Base-by-base conservation (phyloP, 2,888 invertebrate genomes). In the Athrips mouffetella region DNA sequence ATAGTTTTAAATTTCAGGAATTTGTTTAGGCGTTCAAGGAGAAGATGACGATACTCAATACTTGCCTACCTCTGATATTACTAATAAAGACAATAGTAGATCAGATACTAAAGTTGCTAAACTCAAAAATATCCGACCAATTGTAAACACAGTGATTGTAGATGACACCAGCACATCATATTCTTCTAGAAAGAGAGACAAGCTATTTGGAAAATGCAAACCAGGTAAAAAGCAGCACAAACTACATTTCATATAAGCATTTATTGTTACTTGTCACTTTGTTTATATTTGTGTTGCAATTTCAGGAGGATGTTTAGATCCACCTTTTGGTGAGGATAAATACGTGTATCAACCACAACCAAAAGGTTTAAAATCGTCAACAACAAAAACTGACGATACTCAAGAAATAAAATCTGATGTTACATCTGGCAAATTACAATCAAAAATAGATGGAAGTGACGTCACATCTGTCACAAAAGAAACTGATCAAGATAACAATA, bases 291-390 rank as follows among this genome's bases (percentile, higher is more conserved):
- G n/a, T n/a, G n/a, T n/a, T n/a, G n/a, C n/a, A n/a, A 4, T 62
- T 66, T 50, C 50, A 87, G 87, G 86, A 40, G 87, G 86, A 10
- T 86, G 86, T 51, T 64, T 87, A 45, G 86, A 88, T 63, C 86
- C 87, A 42, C 79, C 82, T 8, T 84, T 76, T 58, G 64, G 61
- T 49, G 84, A 86, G 70, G 86, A 87, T 1, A 79, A 60, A 58
- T 77, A 80, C 59, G 49, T 68, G 7, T 84, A 85, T 54, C 55
- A 61, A 44, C 75, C 71, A 13, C 49, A 53, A 44, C 47, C 23
- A 40, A 50, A 49, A 45, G 51, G 11, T 10, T 2, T 10, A 11
- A 37, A 11, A 18, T n/a, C n/a, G 15, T 7, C 47, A 30, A 13
- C 40, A 16, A 23, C 27, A 4, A n/a, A 20, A 49, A 23, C 29